Percentiles rank a stretch among this genome's conserved stretches.
Evolutionary conservation across 2,888 invertebrate genomes (phyloP).

Genomic region (Hypena proboscidalis): DNA sequence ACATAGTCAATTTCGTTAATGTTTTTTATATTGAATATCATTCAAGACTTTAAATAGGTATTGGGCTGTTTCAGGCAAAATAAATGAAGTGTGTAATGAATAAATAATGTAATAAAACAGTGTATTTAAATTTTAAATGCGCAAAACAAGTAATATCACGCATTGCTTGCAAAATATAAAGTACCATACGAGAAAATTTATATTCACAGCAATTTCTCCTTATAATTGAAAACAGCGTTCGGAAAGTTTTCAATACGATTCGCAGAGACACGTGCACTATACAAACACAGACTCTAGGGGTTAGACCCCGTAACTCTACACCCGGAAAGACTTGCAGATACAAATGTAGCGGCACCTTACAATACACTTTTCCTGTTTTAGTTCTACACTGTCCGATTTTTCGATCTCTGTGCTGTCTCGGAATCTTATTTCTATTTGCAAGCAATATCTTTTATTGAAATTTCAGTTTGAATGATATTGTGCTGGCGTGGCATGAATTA

Average conservation of each 20-base stretch:
- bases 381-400: conserved; percentile 40
- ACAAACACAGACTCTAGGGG: conserved; percentile 37
- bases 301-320: conserved; percentile 39
- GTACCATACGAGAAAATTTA: conserved; percentile 1
- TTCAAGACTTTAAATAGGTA: too few relatives aligned
- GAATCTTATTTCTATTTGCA: conserved; percentile 45
- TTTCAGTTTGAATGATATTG: conserved; percentile 22
- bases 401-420: conserved; percentile 26
- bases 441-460: conserved; percentile 39
- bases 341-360: conserved; percentile 41
- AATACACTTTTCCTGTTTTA: conserved; percentile 47
- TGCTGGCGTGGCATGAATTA: conserved; percentile 12
- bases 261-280: conserved; percentile 24
- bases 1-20: too few relatives aligned
- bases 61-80: too few relatives aligned
- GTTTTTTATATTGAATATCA: background rate
- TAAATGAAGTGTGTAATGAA: too few relatives aligned
- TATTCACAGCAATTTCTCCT: conserved; percentile 16
- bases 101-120: too few relatives aligned
- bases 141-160: background rate
- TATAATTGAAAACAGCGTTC: conserved; percentile 34
- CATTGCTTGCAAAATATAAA: background rate
- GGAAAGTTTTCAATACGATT: conserved; percentile 37
- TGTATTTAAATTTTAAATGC: too few relatives aligned
- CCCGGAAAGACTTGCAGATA: conserved; percentile 39